These are phyloP conservation scores for Platanista minor DNA, from an alignment of 2,113 vertebrate species.

Conservation along the genomic window DNA sequence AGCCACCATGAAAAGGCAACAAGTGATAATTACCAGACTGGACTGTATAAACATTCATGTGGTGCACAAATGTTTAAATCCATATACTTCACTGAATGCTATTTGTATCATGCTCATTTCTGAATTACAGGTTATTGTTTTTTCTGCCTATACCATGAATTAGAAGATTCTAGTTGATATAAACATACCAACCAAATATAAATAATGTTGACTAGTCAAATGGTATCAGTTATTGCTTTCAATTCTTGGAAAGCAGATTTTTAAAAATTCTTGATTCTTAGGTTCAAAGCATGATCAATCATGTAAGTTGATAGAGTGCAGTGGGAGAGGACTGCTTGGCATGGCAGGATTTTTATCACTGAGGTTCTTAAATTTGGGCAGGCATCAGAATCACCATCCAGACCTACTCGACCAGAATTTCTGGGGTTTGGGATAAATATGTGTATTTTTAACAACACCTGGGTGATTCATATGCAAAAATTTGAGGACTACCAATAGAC, in stretches of 20 bases:
- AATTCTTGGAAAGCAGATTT: neutral
- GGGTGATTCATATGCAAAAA: neutral
- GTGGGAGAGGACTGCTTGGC: neutral
- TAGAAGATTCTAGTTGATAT: neutral
- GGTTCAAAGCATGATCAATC: neutral
- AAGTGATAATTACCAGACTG: neutral
- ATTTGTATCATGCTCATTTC: neutral
- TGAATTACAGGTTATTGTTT: neutral
- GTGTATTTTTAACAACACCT: neutral
- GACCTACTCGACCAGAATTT: neutral
- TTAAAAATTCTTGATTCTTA: neutral
- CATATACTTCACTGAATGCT: neutral
- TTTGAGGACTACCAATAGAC: neutral
- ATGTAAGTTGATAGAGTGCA: neutral
- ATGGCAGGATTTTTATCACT: neutral
- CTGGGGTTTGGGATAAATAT: neutral
- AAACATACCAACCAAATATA: neutral
- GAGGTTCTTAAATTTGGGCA: neutral
- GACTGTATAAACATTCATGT: neutral
- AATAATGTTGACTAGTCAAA: neutral
- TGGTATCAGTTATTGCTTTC: neutral
- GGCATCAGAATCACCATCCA: neutral
- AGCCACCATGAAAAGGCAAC: neutral
- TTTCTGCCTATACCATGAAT: neutral
- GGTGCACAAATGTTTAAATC: neutral